Evolutionary conservation across 2,888 invertebrate species (phyloP).

Genomic region (Escarpia spicata): DNA sequence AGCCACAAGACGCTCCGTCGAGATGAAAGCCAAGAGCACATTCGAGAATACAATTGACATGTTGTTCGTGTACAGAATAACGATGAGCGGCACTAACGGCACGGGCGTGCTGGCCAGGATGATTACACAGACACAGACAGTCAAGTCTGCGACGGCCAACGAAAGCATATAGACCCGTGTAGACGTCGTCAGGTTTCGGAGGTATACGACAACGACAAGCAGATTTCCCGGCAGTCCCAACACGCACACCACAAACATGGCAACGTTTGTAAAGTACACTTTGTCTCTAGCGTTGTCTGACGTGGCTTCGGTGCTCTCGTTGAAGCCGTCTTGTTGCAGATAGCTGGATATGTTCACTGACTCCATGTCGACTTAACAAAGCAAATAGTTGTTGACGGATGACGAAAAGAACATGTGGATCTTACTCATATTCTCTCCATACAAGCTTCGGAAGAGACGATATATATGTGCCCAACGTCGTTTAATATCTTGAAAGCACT

Average conservation of each 20-base stretch:
- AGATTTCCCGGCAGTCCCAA: constrained; percentile 7
- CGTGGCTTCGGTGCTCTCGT: background rate
- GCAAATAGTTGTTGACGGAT: too few relatives aligned
- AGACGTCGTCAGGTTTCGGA: background rate
- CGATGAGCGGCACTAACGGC: background rate
- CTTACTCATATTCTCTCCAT: too few relatives aligned
- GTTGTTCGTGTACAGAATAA: background rate
- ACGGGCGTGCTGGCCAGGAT: background rate
- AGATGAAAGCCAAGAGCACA: background rate
- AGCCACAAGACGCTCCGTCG: background rate
- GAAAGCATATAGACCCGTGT: background rate
- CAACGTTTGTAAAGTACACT: background rate
- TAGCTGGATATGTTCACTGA: background rate
- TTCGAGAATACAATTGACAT: background rate
- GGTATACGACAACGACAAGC: background rate
- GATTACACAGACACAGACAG: background rate
- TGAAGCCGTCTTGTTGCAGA: background rate
- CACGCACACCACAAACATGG: background rate
- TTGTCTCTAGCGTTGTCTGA: background rate
- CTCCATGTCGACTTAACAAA: background rate
- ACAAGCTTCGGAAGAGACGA: too few relatives aligned
- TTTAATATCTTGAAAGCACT: too few relatives aligned
- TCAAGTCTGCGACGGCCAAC: background rate
- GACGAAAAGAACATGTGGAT: too few relatives aligned
- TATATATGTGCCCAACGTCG: too few relatives aligned